phyloP scores from a whole-genome alignment of 1,140 invertebrate genomes.

The Dolichoris vasculosae region DNA sequence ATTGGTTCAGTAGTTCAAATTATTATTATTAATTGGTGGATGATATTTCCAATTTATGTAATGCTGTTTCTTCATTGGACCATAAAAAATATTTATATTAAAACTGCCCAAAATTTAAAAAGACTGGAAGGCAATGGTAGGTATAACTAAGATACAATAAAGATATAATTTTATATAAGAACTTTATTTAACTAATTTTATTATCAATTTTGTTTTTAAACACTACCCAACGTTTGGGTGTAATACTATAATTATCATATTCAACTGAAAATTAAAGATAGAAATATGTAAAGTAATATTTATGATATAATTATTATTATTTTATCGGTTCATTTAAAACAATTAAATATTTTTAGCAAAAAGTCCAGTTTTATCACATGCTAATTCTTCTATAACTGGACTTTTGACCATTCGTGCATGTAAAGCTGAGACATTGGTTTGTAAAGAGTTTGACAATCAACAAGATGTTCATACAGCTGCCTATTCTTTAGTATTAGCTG shows the following conservation, averaged over 20 bases:
- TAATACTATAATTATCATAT: not conserved
- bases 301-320: too few relatives aligned
- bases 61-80: conserved; percentile 80
- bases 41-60: conserved; percentile 81
- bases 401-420: conserved; percentile 87
- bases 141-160: conserved; percentile 57
- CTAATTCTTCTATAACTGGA: conserved; percentile 85
- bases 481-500: conserved; percentile 83
- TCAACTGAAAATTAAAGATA: not conserved
- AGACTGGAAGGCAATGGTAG: conserved; percentile 88
- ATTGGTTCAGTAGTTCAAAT: conserved; percentile 82
- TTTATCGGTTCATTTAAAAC: too few relatives aligned
- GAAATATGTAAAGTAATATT: too few relatives aligned
- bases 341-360: conserved; percentile 74
- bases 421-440: conserved; percentile 80
- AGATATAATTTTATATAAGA: too few relatives aligned
- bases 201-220: too few relatives aligned
- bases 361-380: conserved; percentile 86
- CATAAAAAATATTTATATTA: conserved; percentile 84
- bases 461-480: conserved; percentile 78
- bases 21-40: conserved; percentile 84
- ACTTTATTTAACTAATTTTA: too few relatives aligned
- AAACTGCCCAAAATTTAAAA: conserved; percentile 86
- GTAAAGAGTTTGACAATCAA: conserved; percentile 83
- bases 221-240: too few relatives aligned